Evolutionary conservation across 2,888 invertebrate species (phyloP).

Genomic region (Coremacera marginata): DNA sequence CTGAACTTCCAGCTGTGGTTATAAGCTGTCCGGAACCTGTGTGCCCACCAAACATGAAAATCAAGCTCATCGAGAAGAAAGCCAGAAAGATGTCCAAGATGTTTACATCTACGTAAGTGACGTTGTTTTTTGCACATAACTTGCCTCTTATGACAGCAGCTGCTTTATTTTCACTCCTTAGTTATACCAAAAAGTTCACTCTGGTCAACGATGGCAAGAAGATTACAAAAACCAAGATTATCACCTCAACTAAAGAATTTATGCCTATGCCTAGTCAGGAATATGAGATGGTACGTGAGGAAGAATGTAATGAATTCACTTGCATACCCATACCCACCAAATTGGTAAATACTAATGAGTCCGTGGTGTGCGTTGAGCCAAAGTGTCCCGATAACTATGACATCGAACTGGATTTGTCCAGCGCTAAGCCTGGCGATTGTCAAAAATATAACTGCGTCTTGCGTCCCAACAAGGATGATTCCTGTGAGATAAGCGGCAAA

Average conservation of each 20-base stretch:
- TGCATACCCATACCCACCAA: constrained; percentile 62
- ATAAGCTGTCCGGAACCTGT: constrained; percentile 69
- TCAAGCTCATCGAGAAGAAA: constrained; percentile 67
- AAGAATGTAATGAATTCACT: constrained; percentile 65
- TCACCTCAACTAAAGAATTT: constrained; percentile 57
- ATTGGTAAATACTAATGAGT: constrained; percentile 55
- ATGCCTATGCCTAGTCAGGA: constrained; percentile 57
- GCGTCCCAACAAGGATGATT: constrained; percentile 74
- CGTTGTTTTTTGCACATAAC: not conserved
- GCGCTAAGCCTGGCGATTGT: constrained; percentile 68
- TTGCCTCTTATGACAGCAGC: not conserved
- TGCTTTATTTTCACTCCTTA: not conserved
- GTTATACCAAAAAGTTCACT: constrained; percentile 60
- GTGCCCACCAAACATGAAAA: constrained; percentile 71
- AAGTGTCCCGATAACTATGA: constrained; percentile 75
- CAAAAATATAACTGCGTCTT: constrained; percentile 76
- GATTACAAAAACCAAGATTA: constrained; percentile 59
- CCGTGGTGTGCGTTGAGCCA: constrained; percentile 58
- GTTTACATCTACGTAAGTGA: constrained; percentile 63
- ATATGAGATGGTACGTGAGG: constrained; percentile 54
- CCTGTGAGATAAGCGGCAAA: constrained; percentile 76
- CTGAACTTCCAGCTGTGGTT: constrained; percentile 49
- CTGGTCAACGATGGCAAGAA: constrained; percentile 59
- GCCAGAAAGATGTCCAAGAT: constrained; percentile 69
- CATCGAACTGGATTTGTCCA: constrained; percentile 70